These are phyloP conservation scores for Euphonia xanthogaster DNA, from an alignment of 2,797 vertebrate species.

Conservation along the genomic window DNA sequence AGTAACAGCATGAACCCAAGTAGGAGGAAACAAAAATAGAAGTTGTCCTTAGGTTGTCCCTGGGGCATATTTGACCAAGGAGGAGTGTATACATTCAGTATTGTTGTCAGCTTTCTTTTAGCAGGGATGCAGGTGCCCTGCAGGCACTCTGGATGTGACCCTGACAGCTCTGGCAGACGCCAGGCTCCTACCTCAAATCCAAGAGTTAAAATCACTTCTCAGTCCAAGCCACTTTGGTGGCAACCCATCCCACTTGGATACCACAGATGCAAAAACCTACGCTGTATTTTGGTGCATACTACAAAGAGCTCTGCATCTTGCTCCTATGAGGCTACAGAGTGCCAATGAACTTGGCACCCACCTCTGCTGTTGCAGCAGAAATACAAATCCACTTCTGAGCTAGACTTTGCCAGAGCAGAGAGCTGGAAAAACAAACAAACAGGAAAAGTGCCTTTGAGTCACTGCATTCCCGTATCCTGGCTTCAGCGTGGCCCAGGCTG, in stretches of 20 bases:
- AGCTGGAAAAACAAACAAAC: background rate
- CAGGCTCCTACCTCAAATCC: background rate
- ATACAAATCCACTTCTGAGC: background rate
- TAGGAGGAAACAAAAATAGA: background rate
- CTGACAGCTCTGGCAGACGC: background rate
- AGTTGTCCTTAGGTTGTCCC: background rate
- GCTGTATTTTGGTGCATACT: rapidly evolving
- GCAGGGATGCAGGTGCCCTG: background rate
- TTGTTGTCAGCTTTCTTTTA: background rate
- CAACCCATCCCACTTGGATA: background rate
- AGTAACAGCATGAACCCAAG: rapidly evolving
- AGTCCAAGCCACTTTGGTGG: background rate
- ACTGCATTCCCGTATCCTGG: background rate
- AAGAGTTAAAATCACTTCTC: background rate
- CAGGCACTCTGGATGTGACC: background rate
- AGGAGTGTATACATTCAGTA: background rate
- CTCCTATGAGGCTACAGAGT: background rate
- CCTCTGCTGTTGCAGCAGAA: slow-evolving; percentile 1
- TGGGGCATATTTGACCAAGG: background rate
- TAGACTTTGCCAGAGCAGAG: background rate
- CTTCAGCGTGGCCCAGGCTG: background rate
- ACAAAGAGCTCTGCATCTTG: background rate
- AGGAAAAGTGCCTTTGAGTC: background rate
- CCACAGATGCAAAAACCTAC: background rate
- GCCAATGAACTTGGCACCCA: background rate